phyloP scores from a whole-genome alignment of 1,140 invertebrate species.

The Lepidurus packardi region DNA sequence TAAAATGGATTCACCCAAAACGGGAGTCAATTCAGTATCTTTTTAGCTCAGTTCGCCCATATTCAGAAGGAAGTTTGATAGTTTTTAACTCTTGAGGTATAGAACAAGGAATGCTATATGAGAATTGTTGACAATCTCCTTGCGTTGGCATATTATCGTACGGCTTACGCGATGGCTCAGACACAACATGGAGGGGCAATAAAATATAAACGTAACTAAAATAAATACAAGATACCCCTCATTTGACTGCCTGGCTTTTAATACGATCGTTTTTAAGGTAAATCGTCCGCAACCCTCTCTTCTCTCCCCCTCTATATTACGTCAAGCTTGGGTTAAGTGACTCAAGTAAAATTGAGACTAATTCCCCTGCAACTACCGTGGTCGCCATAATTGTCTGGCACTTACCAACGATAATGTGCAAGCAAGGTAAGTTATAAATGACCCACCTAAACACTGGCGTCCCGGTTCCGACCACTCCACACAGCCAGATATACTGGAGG shows the following conservation, averaged over 20 bases:
- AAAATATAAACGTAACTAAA: no score
- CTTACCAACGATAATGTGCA: slow-evolving; percentile 1
- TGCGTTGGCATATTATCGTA: background rate
- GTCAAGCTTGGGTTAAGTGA: no score
- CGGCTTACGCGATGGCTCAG: no score
- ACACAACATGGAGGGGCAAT: no score
- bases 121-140: background rate
- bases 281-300: no score
- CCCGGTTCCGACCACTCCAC: background rate
- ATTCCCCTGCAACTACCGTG: background rate
- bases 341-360: background rate
- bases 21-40: no score
- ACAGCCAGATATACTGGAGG: background rate
- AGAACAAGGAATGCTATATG: slow-evolving; percentile 18
- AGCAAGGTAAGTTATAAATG: slow-evolving; percentile 8
- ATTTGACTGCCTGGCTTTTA: no score
- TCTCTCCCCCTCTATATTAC: no score
- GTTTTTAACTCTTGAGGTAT: background rate
- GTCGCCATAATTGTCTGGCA: background rate
- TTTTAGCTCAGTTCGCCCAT: no score
- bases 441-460: slow-evolving; percentile 14
- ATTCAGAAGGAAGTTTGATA: background rate
- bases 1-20: no score
- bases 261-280: no score
- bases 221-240: no score